Evolutionary conservation across 92 coral and sea anemone species (phyloP).

Genomic region (Siderastrea siderea): DNA sequence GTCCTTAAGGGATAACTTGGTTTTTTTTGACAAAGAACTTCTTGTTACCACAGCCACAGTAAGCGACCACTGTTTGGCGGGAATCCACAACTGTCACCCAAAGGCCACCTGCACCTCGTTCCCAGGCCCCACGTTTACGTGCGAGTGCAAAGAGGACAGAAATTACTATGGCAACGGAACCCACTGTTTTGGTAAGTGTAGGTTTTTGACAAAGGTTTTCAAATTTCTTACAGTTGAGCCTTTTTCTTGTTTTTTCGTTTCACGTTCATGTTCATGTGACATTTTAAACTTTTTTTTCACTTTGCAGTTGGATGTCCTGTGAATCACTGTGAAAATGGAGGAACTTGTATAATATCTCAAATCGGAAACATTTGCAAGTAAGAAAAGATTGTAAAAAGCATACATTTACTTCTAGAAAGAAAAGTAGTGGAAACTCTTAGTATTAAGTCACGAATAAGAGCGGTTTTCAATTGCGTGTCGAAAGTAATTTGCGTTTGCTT

Average conservation of each 20-base stretch:
- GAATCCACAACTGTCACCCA: constrained; percentile 64
- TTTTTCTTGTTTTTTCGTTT: not conserved
- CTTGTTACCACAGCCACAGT: constrained; percentile 46
- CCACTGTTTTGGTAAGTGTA: constrained; percentile 69
- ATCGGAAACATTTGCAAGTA: constrained; percentile 59
- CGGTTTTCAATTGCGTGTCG: too few species aligned
- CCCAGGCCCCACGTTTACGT: constrained; percentile 53
- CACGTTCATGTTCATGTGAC: not conserved
- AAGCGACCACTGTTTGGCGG: constrained; percentile 64
- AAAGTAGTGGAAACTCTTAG: too few species aligned
- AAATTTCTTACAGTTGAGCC: not conserved
- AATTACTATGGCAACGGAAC: constrained; percentile 77
- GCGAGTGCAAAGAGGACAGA: constrained; percentile 47
- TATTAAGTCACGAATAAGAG: too few species aligned
- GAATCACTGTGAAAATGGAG: constrained; percentile 69
- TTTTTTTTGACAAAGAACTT: too few species aligned
- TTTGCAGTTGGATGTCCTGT: constrained; percentile 66
- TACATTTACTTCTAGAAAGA: not conserved
- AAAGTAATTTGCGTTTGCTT: too few species aligned
- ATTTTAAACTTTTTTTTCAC: not conserved
- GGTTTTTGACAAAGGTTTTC: not conserved
- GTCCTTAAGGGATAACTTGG: too few species aligned
- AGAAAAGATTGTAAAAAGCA: not conserved
- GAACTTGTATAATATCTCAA: constrained; percentile 48
- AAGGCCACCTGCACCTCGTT: constrained; percentile 68